Evolutionary conservation across 2,113 vertebrate species (phyloP), one percentile per base, ranked within the genome.

Genomic region (Myrmophylax atrothorax): DNA sequence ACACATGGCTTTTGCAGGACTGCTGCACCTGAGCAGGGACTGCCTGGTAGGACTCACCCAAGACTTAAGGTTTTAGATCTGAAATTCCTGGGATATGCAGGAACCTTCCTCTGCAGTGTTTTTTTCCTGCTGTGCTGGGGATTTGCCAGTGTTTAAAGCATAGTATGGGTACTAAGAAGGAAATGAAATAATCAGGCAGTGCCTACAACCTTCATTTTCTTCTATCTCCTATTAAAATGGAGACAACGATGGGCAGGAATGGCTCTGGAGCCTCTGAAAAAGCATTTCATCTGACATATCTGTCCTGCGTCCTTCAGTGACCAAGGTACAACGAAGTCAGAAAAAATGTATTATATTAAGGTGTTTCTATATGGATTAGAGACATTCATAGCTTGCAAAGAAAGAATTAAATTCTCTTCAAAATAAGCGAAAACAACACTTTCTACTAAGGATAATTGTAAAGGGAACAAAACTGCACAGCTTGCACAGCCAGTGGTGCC

Each of bases 11-110:
- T 53, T 76, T 23, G 7, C 23, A 64, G 44, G n/a, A 64, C 17
- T 53, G n/a, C 26, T 58, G n/a, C 1, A 2, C 0, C 0, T 44
- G 35, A 79, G 31, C 23, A 47, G 49, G 33, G 29, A 52, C 37
- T 0, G 2, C 44, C 24, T 55, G 25, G 37, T 15, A 67, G 69
- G 58, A 66, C 28, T 8, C 63, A 89, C 12, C 7, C n/a, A 63
- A 56, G 40, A 60, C 18, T 47, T 33, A 23, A 52, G 15, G 4
- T 73, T 94, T 83, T 59, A 38, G 40, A 55, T 25, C 28, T 49
- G 31, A 87, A 74, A 75, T 60, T 66, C 55, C 24, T 60, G 35
- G 38, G 62, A 63, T 59, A 64, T 14, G 18, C 13, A 28, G 46
- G 24, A 52, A 56, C 25, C 4, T 60, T 66, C 20, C 37, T 60